Base-by-base conservation (phyloP, 2,113 vertebrate genomes). In the Malurus cyaneus region DNA sequence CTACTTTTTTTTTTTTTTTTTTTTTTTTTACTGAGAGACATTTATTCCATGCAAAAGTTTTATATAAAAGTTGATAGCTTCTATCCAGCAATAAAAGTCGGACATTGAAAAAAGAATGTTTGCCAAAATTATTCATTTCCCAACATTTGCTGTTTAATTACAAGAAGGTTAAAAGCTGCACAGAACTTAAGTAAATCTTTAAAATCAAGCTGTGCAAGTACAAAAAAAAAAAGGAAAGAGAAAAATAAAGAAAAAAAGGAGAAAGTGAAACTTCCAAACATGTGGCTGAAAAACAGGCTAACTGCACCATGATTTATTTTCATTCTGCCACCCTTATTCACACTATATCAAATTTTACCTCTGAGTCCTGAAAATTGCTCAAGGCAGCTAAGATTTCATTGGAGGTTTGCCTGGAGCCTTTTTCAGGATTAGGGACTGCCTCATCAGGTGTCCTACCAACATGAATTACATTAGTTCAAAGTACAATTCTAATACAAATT, bases 401-500 rank as follows among this genome's bases (percentile, higher is more conserved):
- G 85, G 34, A 86, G 34, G 23, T 70, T 60, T 80, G 46, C n/a
- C 49, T 88, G 50, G 28, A 92, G 47, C 42, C 34, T 65, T 86
- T 92, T 92, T 88, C 39, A 77, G 57, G n/a, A 82, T 82, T 41
- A 60, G 39, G 20, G 9, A 41, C 54, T 80, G 59, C 11, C 67
- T 80, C 88, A 66, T 79, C 69, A 91, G 47, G 80, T 83, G 34
- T 83, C 50, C 54, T 76, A 88, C 52, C 86, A 82, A 89, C 20
- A 70, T 34, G 54, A 94, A 74, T 80, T 70, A 62, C 76, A 44
- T 32, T 42, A 76, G 74, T 76, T 89, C 70, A 88, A 77, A 74
- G 72, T 76, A 85, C 42, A 67, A 42, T 44, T 71, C 44, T 76
- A 79, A 70, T 41, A 79, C 29, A 88, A 93, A 96, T 88, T 94